phyloP scores from a whole-genome alignment of 2,888 invertebrate genomes.

The Brachylomia viminalis region DNA sequence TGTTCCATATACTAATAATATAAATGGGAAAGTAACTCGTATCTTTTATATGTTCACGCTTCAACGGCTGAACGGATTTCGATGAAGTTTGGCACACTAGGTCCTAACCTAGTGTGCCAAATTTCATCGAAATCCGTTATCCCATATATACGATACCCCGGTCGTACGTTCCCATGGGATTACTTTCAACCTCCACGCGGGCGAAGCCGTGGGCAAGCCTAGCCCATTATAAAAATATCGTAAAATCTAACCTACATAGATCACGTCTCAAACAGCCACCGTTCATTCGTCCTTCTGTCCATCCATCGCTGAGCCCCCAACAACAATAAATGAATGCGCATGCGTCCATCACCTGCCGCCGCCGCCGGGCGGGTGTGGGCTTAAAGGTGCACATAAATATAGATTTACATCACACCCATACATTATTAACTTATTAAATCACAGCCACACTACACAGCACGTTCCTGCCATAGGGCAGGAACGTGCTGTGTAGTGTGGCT shows the following conservation, averaged over 20 bases:
- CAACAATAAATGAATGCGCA: slow-evolving; percentile 72
- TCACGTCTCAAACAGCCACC: slow-evolving; percentile 31
- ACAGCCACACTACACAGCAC: too few species aligned
- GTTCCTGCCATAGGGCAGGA: too few species aligned
- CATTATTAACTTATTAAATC: too few species aligned
- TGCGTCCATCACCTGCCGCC: slow-evolving; percentile 82
- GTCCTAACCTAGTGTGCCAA: too few species aligned
- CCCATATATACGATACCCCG: too few species aligned
- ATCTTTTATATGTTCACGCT: too few species aligned
- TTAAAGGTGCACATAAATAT: slow-evolving; percentile 78
- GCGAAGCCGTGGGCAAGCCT: neutral
- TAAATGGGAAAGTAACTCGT: too few species aligned
- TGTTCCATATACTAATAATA: too few species aligned
- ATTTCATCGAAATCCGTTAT: too few species aligned
- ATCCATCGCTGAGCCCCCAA: slow-evolving; percentile 29
- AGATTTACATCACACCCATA: too few species aligned
- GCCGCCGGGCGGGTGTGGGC: slow-evolving; percentile 79
- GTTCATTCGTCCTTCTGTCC: slow-evolving; percentile 35
- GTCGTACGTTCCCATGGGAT: neutral
- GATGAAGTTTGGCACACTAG: neutral
- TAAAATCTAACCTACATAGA: slow-evolving; percentile 19
- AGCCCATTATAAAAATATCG: neutral
- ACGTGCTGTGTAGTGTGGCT: slow-evolving; percentile 71
- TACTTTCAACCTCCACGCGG: neutral
- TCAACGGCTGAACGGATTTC: neutral